phyloP scores from a whole-genome alignment of 1,140 invertebrate genomes.

The Prorops nasuta region DNA sequence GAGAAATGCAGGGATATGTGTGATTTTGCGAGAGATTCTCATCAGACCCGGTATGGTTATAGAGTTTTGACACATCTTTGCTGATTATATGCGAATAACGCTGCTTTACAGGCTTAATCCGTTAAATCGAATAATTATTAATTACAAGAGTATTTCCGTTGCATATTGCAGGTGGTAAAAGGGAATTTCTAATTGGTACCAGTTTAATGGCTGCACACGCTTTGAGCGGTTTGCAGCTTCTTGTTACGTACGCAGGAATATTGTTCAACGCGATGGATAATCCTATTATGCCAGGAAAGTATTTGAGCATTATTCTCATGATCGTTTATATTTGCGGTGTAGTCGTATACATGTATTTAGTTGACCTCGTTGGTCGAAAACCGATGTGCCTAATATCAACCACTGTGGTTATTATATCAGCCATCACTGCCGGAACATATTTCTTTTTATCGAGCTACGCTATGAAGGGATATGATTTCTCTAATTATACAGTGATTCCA shows the following conservation, averaged over 20 bases:
- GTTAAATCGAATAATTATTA: background rate
- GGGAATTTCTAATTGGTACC: background rate
- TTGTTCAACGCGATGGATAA: slow-evolving; percentile 8
- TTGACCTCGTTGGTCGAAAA: slow-evolving; percentile 8
- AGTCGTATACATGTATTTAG: background rate
- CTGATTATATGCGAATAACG: too few species aligned
- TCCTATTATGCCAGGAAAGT: background rate
- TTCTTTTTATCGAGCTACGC: slow-evolving; percentile 7
- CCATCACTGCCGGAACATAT: background rate
- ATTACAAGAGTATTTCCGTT: background rate
- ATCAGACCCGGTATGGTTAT: background rate
- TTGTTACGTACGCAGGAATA: slow-evolving; percentile 1
- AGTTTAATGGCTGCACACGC: background rate
- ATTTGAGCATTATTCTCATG: background rate
- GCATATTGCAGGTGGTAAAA: slow-evolving; percentile 2
- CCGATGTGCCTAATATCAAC: slow-evolving; percentile 10
- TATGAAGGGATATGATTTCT: background rate
- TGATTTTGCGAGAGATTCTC: background rate
- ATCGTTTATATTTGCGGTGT: background rate
- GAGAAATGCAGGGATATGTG: background rate
- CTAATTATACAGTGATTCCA: background rate
- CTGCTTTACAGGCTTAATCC: too few species aligned
- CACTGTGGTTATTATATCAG: slow-evolving; percentile 1
- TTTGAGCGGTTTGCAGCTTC: slow-evolving; percentile 2
- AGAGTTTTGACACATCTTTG: too few species aligned